Evolutionary conservation across 30 jellyfish, hydroid and myxozoan genomes (phyloP), one percentile per base, ranked within the genome.

Genomic region (Rhopilema esculentum): DNA sequence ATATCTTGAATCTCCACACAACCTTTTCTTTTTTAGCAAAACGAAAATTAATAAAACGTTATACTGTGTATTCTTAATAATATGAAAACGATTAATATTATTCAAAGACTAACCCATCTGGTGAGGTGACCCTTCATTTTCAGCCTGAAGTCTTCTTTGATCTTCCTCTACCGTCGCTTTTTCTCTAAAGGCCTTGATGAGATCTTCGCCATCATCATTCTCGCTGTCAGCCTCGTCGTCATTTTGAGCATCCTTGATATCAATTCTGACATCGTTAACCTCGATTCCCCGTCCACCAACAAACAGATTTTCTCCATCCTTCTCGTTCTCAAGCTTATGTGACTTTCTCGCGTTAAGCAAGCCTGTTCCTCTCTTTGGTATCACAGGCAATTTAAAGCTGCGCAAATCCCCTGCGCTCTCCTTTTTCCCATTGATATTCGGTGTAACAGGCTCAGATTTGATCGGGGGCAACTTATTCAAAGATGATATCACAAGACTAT

Each of bases 231-330:
- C 49, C 29, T 4, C 57, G 27, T 64, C 49, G 27, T 70, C 84
- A 32, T 70, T 31, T 12, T 66, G 52, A 25, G 23, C 77, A 51
- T 65, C 94, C 4, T 31, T 27, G n/a, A 73, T 31, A 16, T 49
- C 75, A 33, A 85, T 30, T 12, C 63, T 80, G 8, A 85, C 88
- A 57, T 85, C 88, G 16, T 27, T 49, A 63, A 85, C 94, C 81
- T 85, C 94, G 26, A 85, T 75, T 19, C 68, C 94, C 40, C 82
- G 88, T 26, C 94, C 88, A 18, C 88, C 94, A 29, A 73, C 62
- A 25, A 73, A 75, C 84, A 75, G 27, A n/a, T 57, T 77, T 25
- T 32, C 69, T 23, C 68, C 66, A 49, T 74, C 78, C 4, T 20
- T 67, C 29, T 75, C 88, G 76, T 29, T 27, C 12, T 50, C 85